Conservation (phyloP, 1,140 invertebrate genomes). For the Paramacrobiotus metropolitanus region DNA sequence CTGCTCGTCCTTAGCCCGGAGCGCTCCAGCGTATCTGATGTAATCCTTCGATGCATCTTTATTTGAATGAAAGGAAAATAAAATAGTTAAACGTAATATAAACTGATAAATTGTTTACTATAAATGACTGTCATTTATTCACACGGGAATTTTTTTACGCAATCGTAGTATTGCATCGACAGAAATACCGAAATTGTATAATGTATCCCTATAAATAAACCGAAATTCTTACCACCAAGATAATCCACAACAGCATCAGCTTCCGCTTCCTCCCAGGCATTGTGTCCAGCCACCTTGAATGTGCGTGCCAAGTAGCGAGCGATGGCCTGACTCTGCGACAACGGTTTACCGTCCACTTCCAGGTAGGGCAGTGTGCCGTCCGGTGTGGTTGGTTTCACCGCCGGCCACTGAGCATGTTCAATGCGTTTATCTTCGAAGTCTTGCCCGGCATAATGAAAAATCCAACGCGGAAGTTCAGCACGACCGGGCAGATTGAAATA, state of each 20-base stretch:
- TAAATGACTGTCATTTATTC: no score
- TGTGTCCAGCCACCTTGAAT: neutral
- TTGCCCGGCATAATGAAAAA: constrained; percentile 39
- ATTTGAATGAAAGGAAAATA: no score
- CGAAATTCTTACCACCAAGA: constrained; percentile 10
- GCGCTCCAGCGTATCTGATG: neutral
- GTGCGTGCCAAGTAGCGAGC: constrained; percentile 10
- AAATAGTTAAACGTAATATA: no score
- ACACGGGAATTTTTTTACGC: no score
- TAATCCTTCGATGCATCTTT: neutral
- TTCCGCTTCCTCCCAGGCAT: constrained; percentile 36
- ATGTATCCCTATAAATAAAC: no score
- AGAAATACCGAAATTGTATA: neutral
- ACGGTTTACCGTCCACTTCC: constrained; percentile 24
- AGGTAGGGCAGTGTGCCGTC: constrained; percentile 48
- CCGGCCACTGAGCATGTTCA: constrained; percentile 23
- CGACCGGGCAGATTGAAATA: constrained; percentile 28
- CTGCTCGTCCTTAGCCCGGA: constrained; percentile 14
- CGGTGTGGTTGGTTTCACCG: constrained; percentile 32
- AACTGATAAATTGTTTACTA: no score
- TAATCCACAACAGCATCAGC: constrained; percentile 12
- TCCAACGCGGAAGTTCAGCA: constrained; percentile 42
- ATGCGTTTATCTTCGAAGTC: constrained; percentile 43
- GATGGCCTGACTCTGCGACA: constrained; percentile 5
- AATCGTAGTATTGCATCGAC: no score